Evolutionary conservation across 2,888 invertebrate genomes (phyloP).

Genomic region (Chydorus sphaericus): DNA sequence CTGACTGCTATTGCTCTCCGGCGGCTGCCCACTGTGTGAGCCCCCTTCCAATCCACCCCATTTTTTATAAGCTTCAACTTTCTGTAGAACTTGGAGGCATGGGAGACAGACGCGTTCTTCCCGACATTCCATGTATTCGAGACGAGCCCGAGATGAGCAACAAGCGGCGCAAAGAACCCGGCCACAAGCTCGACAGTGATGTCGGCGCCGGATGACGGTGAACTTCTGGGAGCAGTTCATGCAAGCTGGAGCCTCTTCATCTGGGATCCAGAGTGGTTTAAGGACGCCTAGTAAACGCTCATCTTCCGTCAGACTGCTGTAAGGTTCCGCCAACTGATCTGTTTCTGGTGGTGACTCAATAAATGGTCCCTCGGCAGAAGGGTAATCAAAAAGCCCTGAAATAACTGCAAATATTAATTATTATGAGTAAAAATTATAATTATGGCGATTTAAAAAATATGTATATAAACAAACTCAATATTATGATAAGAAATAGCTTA

Average conservation of each 20-base stretch:
- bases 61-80: slow-evolving; percentile 17
- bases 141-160: slow-evolving; percentile 51
- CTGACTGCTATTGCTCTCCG: not conserved
- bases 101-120: slow-evolving; percentile 62
- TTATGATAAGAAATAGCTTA: too few relatives aligned
- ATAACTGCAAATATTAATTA: too few relatives aligned
- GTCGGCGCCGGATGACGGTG: slow-evolving; percentile 59
- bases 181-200: slow-evolving; percentile 75
- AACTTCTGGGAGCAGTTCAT: slow-evolving; percentile 69
- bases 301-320: slow-evolving; percentile 22
- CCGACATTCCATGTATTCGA: slow-evolving; percentile 56
- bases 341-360: not conserved
- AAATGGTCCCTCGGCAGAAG: not conserved
- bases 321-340: slow-evolving; percentile 5
- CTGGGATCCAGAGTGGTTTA: slow-evolving; percentile 76
- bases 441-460: too few relatives aligned
- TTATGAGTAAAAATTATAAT: too few relatives aligned
- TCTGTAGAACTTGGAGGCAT: slow-evolving; percentile 32
- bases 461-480: too few relatives aligned
- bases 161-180: slow-evolving; percentile 64
- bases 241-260: slow-evolving; percentile 61
- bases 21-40: not conserved
- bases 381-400: too few relatives aligned
- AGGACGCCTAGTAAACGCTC: slow-evolving; percentile 44
- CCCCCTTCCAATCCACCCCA: slow-evolving; percentile 1